Evolutionary conservation across 2,888 invertebrate genomes (phyloP).

Genomic region (Acanthacorydalis orientalis): DNA sequence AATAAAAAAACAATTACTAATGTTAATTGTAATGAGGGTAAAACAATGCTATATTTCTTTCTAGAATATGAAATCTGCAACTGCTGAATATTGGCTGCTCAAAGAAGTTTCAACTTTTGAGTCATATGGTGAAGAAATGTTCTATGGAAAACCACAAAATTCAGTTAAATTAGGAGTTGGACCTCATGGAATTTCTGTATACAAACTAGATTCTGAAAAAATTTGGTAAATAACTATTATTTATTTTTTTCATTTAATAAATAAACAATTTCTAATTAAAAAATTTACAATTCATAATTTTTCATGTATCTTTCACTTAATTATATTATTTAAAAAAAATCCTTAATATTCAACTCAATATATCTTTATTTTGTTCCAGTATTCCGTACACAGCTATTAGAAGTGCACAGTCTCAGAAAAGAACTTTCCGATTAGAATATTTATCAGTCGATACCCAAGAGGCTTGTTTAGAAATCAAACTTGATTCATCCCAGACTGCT

Average conservation of each 20-base stretch:
- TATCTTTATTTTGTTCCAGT: conserved; percentile 24
- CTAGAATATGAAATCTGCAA: conserved; percentile 49
- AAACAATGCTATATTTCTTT: neutral
- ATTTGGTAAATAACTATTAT: conserved; percentile 11
- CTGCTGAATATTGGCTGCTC: conserved; percentile 69
- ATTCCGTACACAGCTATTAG: conserved; percentile 71
- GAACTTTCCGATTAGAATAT: conserved; percentile 60
- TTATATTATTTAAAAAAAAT: no score
- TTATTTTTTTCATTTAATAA: conserved; percentile 8
- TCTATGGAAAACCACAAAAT: conserved; percentile 49
- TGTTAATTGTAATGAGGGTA: neutral
- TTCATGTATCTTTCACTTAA: neutral
- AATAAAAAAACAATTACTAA: neutral
- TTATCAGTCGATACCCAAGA: conserved; percentile 50
- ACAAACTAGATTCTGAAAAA: conserved; percentile 10
- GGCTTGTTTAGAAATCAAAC: conserved; percentile 56
- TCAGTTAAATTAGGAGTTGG: conserved; percentile 21
- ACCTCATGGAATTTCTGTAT: conserved; percentile 21
- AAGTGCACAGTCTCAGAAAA: conserved; percentile 57
- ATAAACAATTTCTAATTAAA: no score
- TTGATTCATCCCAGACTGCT: conserved; percentile 66
- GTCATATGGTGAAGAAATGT: conserved; percentile 72
- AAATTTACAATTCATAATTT: conserved; percentile 6
- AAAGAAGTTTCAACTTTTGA: conserved; percentile 65
- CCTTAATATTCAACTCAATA: no score